Evolutionary conservation across 2,797 vertebrate species (phyloP).

Genomic region (Leuciscus waleckii): DNA sequence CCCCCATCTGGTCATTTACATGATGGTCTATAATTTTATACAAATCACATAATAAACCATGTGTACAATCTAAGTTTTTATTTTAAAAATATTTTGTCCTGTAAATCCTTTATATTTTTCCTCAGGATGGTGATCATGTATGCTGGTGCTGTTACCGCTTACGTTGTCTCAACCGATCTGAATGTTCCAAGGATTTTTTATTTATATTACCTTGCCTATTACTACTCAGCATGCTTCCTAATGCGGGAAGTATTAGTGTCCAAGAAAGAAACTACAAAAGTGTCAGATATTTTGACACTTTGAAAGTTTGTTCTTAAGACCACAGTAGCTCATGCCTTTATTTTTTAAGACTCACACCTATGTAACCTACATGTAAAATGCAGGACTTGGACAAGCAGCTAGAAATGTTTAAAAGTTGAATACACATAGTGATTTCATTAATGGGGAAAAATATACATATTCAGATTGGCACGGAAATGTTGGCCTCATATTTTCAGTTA

Average conservation of each 20-base stretch:
- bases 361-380: constrained; percentile 2
- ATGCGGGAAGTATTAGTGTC: background rate
- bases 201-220: background rate
- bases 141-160: background rate
- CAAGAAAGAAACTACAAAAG: constrained; percentile 15
- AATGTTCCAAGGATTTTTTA: background rate
- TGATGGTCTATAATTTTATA: background rate
- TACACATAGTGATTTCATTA: constrained; percentile 11
- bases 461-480: constrained; percentile 15
- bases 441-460: constrained; percentile 14
- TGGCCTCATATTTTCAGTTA: constrained; percentile 23
- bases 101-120: background rate
- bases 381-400: background rate
- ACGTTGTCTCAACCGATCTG: background rate
- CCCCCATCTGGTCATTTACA: background rate
- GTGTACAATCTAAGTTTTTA: background rate
- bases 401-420: background rate
- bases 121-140: background rate
- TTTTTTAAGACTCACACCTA: background rate
- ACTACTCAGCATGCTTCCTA: background rate
- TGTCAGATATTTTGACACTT: background rate
- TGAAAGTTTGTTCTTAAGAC: background rate
- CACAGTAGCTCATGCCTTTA: background rate
- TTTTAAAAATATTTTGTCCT: no score
- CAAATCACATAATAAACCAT: background rate